Base-by-base conservation (phyloP, 2,888 invertebrate genomes). In the Aelia acuminata region DNA sequence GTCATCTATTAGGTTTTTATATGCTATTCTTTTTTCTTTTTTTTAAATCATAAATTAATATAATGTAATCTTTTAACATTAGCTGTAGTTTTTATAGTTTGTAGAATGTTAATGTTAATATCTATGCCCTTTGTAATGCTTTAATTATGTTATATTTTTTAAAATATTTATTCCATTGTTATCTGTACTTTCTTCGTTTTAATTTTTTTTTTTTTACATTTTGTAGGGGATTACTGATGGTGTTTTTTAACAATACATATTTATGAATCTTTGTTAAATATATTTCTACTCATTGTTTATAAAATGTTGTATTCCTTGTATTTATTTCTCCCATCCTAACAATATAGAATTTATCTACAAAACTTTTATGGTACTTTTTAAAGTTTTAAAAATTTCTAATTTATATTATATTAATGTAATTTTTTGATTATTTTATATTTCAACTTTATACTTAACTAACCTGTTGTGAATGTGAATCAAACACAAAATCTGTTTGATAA, bases 91-190 rank as follows among this genome's bases (percentile, higher is more conserved):
- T 57, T 57, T 57, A 70, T 70, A 57, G 57, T 26, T 57, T 57
- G 26, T 57, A 70, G 63, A 70, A 70, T 70, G 22, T 53, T 3
- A 53, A 43, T 43, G 57, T 57, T 70, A 80, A 43, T 43, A 80
- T 43, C n/a, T 80, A 80, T n/a, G 39, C 80, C n/a, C 43, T 80
- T 80, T 57, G 22, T 80, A 50, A 85, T 85, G 85, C 85, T 85
- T 85, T 85, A 85, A 85, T 39, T 39, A 85, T 85, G 85, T 85
- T 85, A 85, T 85, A 39, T 50, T 11, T 85, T 85, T 31, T 20
- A 85, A 53, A 85, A 50, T 85, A 53, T 85, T 85, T 85, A 85
- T 85, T 85, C 50, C 31, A 39, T 85, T 85, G 53, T 85, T 85
- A 85, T 85, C 13, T 53, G 11, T 53, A 39, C 22, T 85, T 39